phyloP scores from a whole-genome alignment of 2,797 vertebrate genomes.

The Chiloscyllium punctatum region DNA sequence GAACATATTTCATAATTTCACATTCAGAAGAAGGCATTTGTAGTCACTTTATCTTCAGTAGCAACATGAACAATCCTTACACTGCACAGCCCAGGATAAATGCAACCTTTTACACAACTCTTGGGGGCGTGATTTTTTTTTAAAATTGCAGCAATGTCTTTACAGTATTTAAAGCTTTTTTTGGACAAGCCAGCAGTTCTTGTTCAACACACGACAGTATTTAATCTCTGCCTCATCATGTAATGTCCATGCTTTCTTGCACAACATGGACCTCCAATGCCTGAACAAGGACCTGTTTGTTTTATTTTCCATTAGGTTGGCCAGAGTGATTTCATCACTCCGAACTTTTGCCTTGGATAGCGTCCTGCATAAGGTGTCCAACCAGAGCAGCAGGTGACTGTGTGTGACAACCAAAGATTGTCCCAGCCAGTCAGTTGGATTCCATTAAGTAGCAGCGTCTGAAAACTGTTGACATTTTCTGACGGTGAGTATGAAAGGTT shows the following conservation, averaged over 20 bases:
- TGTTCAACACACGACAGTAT: too few relatives aligned
- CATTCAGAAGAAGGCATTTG: too few relatives aligned
- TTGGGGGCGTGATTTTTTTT: too few relatives aligned
- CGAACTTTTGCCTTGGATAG: conserved; percentile 25
- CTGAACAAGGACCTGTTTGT: conserved; percentile 41
- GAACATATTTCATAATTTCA: too few relatives aligned
- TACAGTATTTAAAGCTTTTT: too few relatives aligned
- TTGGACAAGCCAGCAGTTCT: background rate
- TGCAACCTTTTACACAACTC: too few relatives aligned
- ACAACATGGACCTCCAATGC: conserved; percentile 50
- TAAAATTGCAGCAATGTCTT: too few relatives aligned
- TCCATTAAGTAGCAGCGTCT: background rate
- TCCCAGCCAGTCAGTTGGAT: background rate
- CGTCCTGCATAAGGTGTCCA: background rate
- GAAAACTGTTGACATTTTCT: conserved; percentile 3
- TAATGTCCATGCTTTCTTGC: conserved; percentile 42
- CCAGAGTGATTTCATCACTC: conserved; percentile 47
- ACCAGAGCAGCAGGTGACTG: background rate
- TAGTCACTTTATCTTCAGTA: too few relatives aligned
- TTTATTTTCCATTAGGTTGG: conserved; percentile 50
- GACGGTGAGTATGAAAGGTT: conserved; percentile 10
- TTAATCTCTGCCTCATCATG: background rate
- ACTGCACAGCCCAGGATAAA: too few relatives aligned
- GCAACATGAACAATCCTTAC: too few relatives aligned
- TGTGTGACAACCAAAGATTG: background rate